These are phyloP conservation scores for Lutraria rhynchaena DNA, from an alignment of 1,140 invertebrate genomes.

Conservation along the genomic window DNA sequence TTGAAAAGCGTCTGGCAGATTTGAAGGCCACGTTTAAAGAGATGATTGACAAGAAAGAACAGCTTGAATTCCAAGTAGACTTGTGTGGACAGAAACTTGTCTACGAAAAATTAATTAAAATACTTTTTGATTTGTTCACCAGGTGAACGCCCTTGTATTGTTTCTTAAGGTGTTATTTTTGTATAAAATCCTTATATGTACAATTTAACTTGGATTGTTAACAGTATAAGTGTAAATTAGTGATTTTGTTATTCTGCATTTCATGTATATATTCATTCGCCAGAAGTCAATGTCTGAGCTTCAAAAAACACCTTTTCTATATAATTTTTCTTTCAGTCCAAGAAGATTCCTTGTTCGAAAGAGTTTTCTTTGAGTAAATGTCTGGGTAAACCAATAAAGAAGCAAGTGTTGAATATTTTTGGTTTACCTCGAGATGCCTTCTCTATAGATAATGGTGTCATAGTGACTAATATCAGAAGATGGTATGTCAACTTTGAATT, in stretches of 20 bases:
- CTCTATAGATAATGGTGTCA: slow-evolving; percentile 96
- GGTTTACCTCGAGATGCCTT: slow-evolving; percentile 94
- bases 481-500: slow-evolving; percentile 84
- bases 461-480: slow-evolving; percentile 90
- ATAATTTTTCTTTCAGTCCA: too few species aligned
- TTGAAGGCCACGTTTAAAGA: slow-evolving; percentile 83
- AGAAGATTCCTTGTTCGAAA: slow-evolving; percentile 89
- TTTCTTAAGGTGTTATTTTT: too few species aligned
- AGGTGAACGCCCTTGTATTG: too few species aligned
- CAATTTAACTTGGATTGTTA: too few species aligned
- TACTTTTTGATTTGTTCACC: too few species aligned
- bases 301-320: background rate
- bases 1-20: slow-evolving; percentile 90
- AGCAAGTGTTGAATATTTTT: slow-evolving; percentile 93
- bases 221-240: too few species aligned
- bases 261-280: too few species aligned
- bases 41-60: slow-evolving; percentile 87
- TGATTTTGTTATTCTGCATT: too few species aligned
- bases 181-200: too few species aligned
- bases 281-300: background rate
- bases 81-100: slow-evolving; percentile 82
- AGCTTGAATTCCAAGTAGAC: slow-evolving; percentile 83
- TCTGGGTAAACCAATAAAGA: slow-evolving; percentile 91
- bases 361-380: slow-evolving; percentile 89
- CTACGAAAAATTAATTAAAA: background rate